Percentiles rank a stretch among this genome's conserved stretches.
These are phyloP conservation scores for Aythya fuligula DNA, from an alignment of 2,797 vertebrate genomes.

Conservation along the genomic window DNA sequence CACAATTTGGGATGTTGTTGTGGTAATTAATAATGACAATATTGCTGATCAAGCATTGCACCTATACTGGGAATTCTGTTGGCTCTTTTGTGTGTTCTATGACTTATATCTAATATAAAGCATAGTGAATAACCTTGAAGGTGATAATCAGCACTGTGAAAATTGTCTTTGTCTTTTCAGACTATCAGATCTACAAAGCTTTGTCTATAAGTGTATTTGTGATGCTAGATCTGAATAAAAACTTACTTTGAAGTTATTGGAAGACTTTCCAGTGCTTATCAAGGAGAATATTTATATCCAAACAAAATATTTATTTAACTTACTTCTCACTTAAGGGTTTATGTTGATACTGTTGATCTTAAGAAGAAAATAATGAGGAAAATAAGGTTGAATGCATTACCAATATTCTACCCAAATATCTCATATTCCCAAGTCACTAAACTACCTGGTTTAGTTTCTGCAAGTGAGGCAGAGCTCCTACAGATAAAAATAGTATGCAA, in stretches of 20 bases:
- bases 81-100: background rate
- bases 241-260: background rate
- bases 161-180: background rate
- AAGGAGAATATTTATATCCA: background rate
- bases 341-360: background rate
- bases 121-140: background rate
- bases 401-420: background rate
- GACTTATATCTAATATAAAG: background rate
- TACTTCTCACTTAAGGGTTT: background rate
- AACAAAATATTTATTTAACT: background rate
- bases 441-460: background rate
- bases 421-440: background rate
- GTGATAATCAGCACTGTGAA: background rate
- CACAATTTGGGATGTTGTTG: background rate
- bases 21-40: conserved; percentile 34
- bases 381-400: background rate
- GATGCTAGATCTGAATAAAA: background rate
- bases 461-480: background rate
- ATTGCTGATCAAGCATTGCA: background rate
- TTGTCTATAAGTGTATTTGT: background rate
- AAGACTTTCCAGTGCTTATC: background rate
- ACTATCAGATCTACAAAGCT: background rate
- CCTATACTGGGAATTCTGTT: background rate
- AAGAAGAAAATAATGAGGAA: background rate
- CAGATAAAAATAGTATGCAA: background rate